Percentiles rank a stretch among this genome's conserved stretches.
Conservation (phyloP, 1,140 invertebrate genomes). For the Achatina immaculata region DNA sequence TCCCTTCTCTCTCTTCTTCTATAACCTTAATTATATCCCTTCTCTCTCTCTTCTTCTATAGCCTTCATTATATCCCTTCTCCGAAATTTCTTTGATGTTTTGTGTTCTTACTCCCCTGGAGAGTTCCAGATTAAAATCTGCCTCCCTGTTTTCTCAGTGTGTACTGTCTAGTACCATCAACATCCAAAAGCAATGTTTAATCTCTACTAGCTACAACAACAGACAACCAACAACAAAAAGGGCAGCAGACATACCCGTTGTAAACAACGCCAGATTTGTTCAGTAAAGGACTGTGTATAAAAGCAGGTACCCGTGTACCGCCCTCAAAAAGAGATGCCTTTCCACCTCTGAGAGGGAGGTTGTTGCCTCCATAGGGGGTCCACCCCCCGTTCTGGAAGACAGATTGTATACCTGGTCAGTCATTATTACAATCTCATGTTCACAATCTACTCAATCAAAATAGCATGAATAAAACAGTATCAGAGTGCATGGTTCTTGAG, state of each 20-base stretch:
- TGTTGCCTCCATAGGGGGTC: conserved; percentile 57
- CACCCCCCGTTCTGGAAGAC: conserved; percentile 70
- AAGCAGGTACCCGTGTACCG: conserved; percentile 57
- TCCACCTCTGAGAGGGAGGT: conserved; percentile 59
- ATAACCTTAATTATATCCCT: no score
- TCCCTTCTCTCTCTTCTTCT: no score
- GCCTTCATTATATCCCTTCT: no score
- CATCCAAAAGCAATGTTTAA: not conserved
- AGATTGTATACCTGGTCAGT: no score
- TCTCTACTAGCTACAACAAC: not conserved
- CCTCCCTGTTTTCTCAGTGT: not conserved
- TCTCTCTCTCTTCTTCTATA: no score
- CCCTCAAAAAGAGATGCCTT: conserved; percentile 66
- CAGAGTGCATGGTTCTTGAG: no score
- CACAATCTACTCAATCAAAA: no score
- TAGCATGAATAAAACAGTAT: no score
- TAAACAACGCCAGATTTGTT: not conserved
- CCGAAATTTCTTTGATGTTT: no score
- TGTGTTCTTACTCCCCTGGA: no score
- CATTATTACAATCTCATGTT: no score
- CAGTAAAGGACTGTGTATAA: conserved; percentile 54
- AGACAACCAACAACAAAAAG: not conserved
- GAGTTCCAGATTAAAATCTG: not conserved
- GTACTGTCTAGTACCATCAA: not conserved
- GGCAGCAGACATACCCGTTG: not conserved